These are phyloP conservation scores for Myotis planiceps DNA, from an alignment of 2,797 vertebrate species.

Conservation along the genomic window DNA sequence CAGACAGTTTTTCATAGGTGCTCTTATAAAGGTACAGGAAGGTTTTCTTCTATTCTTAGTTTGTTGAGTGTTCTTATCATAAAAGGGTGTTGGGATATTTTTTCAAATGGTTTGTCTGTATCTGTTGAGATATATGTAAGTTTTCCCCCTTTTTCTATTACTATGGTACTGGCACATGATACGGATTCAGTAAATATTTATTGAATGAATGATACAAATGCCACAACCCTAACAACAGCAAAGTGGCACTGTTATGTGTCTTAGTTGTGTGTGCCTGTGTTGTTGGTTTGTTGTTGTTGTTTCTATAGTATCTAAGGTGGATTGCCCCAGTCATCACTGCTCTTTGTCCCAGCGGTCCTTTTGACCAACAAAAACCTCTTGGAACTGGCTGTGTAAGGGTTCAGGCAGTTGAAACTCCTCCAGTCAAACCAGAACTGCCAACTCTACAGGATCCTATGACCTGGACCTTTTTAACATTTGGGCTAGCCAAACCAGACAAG, in stretches of 20 bases:
- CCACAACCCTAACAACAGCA: not conserved
- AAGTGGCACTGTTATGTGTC: not conserved
- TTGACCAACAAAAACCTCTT: not conserved
- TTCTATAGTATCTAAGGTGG: not conserved
- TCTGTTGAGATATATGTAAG: not conserved
- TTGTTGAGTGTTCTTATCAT: not conserved
- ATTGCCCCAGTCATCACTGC: not conserved
- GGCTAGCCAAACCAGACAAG: not conserved
- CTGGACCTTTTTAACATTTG: conserved; percentile 17
- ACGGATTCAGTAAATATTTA: not conserved
- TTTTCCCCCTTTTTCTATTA: not conserved
- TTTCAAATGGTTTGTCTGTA: not conserved
- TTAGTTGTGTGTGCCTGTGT: not conserved
- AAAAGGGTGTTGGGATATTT: not conserved
- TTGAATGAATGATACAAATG: not conserved
- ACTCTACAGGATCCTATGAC: not conserved
- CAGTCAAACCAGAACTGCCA: conserved; percentile 41
- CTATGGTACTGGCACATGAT: not conserved
- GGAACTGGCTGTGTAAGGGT: not conserved
- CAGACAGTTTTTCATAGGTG: not conserved
- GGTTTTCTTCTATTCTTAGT: not conserved
- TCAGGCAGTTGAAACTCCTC: not conserved
- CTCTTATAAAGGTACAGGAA: not conserved
- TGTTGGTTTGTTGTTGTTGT: not conserved
- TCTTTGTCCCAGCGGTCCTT: not conserved